Percentiles rank a stretch among this genome's conserved stretches.
These are phyloP conservation scores for Zelleria hepariella DNA, from an alignment of 2,888 invertebrate genomes.

Conservation along the genomic window DNA sequence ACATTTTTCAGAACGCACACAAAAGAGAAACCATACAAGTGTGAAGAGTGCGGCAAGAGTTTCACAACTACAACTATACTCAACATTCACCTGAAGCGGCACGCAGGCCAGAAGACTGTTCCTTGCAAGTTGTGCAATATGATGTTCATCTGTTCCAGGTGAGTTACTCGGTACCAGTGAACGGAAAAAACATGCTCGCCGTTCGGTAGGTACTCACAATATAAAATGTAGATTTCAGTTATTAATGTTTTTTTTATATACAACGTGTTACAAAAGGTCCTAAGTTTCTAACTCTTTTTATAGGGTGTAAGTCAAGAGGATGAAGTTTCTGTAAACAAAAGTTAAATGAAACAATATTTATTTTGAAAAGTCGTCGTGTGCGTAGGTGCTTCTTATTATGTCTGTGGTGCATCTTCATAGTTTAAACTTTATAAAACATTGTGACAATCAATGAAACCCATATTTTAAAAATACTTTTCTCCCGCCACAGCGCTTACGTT, in stretches of 20 bases:
- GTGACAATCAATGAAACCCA: too few species aligned
- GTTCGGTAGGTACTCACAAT: too few species aligned
- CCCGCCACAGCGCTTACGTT: too few species aligned
- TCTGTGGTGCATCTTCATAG: too few species aligned
- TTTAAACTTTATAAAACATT: too few species aligned
- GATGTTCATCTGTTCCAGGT: constrained; percentile 40
- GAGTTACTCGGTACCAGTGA: constrained; percentile 12
- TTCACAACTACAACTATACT: constrained; percentile 37
- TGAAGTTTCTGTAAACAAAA: neutral
- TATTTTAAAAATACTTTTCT: too few species aligned
- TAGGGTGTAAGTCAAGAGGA: neutral
- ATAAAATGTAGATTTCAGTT: too few species aligned
- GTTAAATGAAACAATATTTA: too few species aligned
- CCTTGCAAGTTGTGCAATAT: constrained; percentile 40
- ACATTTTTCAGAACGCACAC: constrained; percentile 42
- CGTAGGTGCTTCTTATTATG: too few species aligned
- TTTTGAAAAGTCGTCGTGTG: too few species aligned
- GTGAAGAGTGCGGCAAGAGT: constrained; percentile 43
- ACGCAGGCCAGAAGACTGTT: constrained; percentile 30
- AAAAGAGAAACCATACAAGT: constrained; percentile 51
- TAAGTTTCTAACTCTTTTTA: neutral
- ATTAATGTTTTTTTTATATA: too few species aligned
- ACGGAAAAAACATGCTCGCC: neutral
- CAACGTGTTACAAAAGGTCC: neutral
- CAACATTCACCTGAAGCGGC: constrained; percentile 41